These are phyloP conservation scores for Limosa lapponica DNA, from an alignment of 2,797 vertebrate species.

Conservation along the genomic window DNA sequence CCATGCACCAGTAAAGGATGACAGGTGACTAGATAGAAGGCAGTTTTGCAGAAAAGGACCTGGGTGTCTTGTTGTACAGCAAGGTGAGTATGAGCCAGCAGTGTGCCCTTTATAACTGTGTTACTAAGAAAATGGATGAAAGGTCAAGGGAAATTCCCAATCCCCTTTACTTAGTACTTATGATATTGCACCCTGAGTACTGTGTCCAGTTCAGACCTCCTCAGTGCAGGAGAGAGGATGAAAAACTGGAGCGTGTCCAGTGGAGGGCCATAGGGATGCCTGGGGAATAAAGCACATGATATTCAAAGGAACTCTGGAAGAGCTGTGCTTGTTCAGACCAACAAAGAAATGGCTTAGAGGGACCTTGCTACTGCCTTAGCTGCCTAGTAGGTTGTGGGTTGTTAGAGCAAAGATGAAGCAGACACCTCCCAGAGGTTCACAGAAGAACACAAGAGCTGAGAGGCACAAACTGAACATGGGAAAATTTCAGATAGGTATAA, in stretches of 20 bases:
- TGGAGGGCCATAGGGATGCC: neutral
- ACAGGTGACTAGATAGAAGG: neutral
- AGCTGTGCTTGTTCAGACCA: rapidly evolving
- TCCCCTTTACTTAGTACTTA: neutral
- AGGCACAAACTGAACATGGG: neutral
- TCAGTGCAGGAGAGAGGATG: neutral
- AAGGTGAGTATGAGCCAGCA: neutral
- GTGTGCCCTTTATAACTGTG: neutral
- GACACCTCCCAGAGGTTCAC: neutral
- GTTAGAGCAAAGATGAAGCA: neutral
- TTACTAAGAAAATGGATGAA: neutral
- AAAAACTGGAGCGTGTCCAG: neutral
- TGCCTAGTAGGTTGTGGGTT: neutral
- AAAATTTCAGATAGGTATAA: neutral
- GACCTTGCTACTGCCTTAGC: neutral
- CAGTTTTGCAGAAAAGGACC: neutral
- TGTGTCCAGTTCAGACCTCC: neutral
- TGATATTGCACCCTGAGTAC: neutral
- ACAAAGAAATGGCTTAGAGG: neutral
- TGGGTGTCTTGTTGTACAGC: neutral
- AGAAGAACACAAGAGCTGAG: neutral
- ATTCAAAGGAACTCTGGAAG: neutral
- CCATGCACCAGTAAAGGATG: neutral
- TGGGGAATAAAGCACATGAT: neutral
- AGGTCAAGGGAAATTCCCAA: neutral